Conservation (phyloP, 2,113 vertebrate species). For the Nicator chloris region DNA sequence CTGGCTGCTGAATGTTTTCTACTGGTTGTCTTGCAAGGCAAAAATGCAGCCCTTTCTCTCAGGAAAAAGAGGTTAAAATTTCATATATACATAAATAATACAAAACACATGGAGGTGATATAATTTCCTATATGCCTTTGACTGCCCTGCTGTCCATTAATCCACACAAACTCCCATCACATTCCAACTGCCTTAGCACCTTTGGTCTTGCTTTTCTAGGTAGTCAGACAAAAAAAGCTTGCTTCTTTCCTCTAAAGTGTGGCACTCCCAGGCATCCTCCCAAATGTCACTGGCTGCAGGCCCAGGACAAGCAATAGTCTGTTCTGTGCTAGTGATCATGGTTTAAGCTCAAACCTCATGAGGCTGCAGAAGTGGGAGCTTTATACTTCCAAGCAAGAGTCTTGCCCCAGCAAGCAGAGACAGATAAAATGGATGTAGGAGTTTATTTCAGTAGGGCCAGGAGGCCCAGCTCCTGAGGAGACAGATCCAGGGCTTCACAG, state of each 20-base stretch:
- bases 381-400: neutral
- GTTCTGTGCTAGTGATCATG: neutral
- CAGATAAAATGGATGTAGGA: neutral
- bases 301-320: conserved; percentile 38
- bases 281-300: conserved; percentile 46
- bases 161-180: neutral
- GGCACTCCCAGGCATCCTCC: neutral
- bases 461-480: neutral
- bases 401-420: neutral
- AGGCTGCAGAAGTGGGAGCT: neutral
- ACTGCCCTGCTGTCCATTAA: neutral
- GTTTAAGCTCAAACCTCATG: neutral
- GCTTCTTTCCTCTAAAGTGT: neutral
- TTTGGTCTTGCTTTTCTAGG: neutral
- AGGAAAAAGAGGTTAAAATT: conserved; percentile 32
- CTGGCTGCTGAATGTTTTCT: conserved; percentile 30
- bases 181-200: neutral
- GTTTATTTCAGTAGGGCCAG: neutral
- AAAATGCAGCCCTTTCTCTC: conserved; percentile 8
- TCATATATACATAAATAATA: conserved; percentile 48
- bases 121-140: neutral
- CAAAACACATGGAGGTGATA: neutral
- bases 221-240: neutral
- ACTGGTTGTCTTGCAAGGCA: conserved; percentile 13
- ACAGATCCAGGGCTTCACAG: neutral